Evolutionary conservation across 2,113 vertebrate genomes (phyloP).

Genomic region (Solenodon paradoxus): DNA sequence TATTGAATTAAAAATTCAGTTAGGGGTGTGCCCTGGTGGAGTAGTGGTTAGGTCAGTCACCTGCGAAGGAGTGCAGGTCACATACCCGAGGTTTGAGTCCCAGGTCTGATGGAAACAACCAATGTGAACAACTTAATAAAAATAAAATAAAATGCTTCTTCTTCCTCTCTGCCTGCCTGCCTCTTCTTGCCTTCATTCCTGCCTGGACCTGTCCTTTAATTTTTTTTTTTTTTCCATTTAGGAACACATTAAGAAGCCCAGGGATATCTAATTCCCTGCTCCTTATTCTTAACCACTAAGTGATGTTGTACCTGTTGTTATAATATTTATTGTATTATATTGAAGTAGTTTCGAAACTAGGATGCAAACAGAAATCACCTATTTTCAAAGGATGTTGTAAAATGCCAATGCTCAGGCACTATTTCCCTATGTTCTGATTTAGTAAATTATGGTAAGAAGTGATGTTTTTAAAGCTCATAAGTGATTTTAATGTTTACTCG

Average conservation of each 20-base stretch:
- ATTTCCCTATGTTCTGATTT: neutral
- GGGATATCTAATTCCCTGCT: neutral
- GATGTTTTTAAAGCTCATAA: neutral
- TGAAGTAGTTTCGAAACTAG: conserved; percentile 20
- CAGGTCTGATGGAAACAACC: too few species aligned
- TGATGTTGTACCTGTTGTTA: neutral
- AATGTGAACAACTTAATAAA: too few species aligned
- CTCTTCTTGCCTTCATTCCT: too few species aligned
- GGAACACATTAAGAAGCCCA: neutral
- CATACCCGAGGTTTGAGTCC: too few species aligned
- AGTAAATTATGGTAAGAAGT: neutral
- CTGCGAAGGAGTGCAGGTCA: too few species aligned
- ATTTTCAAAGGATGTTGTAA: neutral
- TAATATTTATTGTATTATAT: neutral
- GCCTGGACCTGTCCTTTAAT: too few species aligned
- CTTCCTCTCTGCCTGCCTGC: too few species aligned
- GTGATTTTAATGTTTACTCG: neutral
- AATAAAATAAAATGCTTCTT: too few species aligned
- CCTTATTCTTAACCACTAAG: neutral
- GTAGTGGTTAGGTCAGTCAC: too few species aligned
- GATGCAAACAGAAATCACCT: neutral
- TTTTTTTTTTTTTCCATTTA: too few species aligned
- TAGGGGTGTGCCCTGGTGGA: too few species aligned
- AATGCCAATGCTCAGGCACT: neutral
- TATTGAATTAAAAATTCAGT: neutral